Evolutionary conservation across 2,797 vertebrate species (phyloP).

Genomic region (Carcharodon carcharias): DNA sequence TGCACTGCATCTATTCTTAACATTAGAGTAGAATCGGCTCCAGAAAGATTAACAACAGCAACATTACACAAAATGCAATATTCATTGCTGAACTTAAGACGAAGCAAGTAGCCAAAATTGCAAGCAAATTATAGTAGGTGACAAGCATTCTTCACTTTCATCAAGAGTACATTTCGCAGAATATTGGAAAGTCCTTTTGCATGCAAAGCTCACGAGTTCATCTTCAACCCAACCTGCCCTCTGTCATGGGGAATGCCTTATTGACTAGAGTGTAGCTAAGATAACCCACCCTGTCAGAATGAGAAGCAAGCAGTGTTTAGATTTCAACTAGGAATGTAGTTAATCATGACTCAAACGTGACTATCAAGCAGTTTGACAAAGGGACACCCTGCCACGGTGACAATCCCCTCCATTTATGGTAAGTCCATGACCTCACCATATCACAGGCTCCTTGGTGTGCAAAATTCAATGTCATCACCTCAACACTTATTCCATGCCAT

Average conservation of each 20-base stretch:
- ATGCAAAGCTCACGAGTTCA: background rate
- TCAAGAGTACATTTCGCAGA: background rate
- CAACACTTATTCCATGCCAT: background rate
- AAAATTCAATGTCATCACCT: background rate
- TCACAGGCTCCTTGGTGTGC: background rate
- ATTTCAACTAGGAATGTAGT: background rate
- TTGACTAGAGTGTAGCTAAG: background rate
- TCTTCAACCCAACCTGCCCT: background rate
- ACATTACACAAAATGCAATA: background rate
- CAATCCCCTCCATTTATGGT: background rate
- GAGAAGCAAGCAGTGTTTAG: background rate
- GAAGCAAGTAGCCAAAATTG: background rate
- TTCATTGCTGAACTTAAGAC: background rate
- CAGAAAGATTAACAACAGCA: background rate
- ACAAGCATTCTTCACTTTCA: background rate
- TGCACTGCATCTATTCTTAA: background rate
- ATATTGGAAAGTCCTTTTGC: background rate
- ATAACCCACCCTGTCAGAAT: background rate
- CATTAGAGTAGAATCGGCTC: background rate
- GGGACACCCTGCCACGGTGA: background rate
- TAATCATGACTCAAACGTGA: background rate
- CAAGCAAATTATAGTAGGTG: background rate
- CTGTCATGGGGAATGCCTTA: background rate
- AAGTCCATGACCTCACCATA: background rate
- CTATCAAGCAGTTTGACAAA: background rate